These are phyloP conservation scores for Graphium colonna DNA, from an alignment of 2,888 invertebrate genomes.

Conservation along the genomic window DNA sequence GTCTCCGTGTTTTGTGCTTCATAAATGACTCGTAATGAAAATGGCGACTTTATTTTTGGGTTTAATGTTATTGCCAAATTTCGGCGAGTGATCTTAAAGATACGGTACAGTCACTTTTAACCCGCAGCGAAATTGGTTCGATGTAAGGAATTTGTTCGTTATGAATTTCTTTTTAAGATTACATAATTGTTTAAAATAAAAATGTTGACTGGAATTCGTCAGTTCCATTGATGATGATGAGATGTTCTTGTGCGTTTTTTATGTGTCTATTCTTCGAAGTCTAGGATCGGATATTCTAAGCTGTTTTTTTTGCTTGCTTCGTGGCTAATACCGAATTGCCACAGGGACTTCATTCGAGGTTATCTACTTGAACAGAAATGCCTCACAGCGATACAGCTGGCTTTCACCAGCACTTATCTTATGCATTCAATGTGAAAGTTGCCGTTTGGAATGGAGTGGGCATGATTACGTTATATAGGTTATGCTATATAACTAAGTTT, in stretches of 20 bases:
- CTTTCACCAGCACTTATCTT: neutral
- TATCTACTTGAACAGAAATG: conserved; percentile 7
- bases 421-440: conserved; percentile 1
- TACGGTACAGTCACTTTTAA: conserved; percentile 12
- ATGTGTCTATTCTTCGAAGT: neutral
- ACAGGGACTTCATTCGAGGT: neutral
- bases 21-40: neutral
- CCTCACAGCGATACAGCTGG: neutral
- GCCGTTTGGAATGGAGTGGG: too few relatives aligned
- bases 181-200: conserved; percentile 3
- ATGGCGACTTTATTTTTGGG: conserved; percentile 5
- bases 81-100: conserved; percentile 16
- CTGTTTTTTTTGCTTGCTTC: conserved; percentile 1
- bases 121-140: conserved; percentile 6
- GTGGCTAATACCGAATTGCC: conserved; percentile 5
- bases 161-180: too few relatives aligned
- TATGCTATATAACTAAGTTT: neutral
- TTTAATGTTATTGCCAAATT: conserved; percentile 12
- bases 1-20: neutral
- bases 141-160: conserved; percentile 12
- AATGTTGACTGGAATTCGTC: conserved; percentile 3
- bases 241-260: neutral
- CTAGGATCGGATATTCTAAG: conserved; percentile 2
- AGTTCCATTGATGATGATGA: neutral
- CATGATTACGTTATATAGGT: too few relatives aligned